These are phyloP conservation scores for Lasioglossum oenotherae DNA, from an alignment of 2,888 invertebrate genomes.

Conservation along the genomic window DNA sequence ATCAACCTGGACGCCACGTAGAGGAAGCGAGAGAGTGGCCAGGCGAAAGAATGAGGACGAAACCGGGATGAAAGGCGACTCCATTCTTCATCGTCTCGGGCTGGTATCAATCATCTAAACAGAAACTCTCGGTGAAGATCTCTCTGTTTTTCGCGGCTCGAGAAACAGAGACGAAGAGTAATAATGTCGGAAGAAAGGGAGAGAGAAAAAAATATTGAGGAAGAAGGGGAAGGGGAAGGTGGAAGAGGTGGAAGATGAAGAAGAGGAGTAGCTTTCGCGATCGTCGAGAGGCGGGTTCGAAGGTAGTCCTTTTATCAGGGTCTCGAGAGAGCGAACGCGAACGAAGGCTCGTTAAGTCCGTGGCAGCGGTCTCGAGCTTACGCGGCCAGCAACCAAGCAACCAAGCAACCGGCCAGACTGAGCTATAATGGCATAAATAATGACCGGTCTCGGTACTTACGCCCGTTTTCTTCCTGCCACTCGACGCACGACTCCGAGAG, in stretches of 20 bases:
- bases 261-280: constrained; percentile 42
- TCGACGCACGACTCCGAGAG: constrained; percentile 54
- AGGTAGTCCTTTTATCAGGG: constrained; percentile 62
- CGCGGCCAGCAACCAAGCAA: constrained; percentile 28
- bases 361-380: constrained; percentile 48
- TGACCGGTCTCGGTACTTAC: constrained; percentile 65
- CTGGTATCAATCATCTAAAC: constrained; percentile 61
- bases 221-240: not conserved
- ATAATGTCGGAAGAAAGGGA: constrained; percentile 37
- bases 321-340: constrained; percentile 62
- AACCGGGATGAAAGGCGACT: constrained; percentile 10
- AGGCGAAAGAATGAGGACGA: not conserved
- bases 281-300: constrained; percentile 57
- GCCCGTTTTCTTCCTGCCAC: constrained; percentile 64
- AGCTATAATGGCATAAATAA: constrained; percentile 67
- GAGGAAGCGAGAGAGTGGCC: not conserved
- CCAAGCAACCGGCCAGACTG: constrained; percentile 51
- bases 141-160: constrained; percentile 42
- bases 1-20: not conserved
- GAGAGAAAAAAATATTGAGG: not conserved
- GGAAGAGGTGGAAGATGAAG: constrained; percentile 34
- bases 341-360: constrained; percentile 70
- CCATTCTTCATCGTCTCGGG: constrained; percentile 37
- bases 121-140: constrained; percentile 13
- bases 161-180: constrained; percentile 58